Evolutionary conservation across 2,797 vertebrate genomes (phyloP), one percentile per base, ranked within the genome.

Genomic region (Podarcis siculus): DNA sequence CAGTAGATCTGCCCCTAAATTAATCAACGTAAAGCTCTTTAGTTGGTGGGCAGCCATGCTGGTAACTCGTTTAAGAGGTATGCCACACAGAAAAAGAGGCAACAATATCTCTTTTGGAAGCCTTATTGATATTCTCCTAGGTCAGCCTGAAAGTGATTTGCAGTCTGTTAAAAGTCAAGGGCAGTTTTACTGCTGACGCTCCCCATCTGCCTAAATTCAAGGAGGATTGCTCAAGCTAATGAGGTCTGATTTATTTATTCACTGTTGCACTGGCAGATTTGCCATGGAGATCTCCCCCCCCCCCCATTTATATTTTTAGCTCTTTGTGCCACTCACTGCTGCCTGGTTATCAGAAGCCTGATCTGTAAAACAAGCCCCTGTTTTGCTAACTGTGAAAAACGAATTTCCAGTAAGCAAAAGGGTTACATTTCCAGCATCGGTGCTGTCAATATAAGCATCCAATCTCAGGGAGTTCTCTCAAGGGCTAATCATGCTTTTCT

Each of bases 341-440:
- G 75, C 27, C 75, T 79, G 66, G 35, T 86, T 86, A 81, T 89
- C 88, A 89, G 84, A 86, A 69, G 83, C 83, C 72, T 55, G 79
- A 81, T 82, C 79, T 76, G 71, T 80, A 55, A 67, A 89, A 76
- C 78, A 49, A 69, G 61, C 66, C 61, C 72, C 19, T 86, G 71
- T 86, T 89, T 86, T 86, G 88, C 61, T 89, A 66, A 89, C 55
- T 71, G 67, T 89, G 83, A 85, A 85, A 75, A 80, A 85, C n/a
- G 2, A 73, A 69, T 81, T 85, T 69, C 69, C 78, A 66, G 39
- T 67, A 89, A 6, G 76, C 78, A 66, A 75, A 80, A 39, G 23
- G 35, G 71, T 66, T 37, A 17, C 39, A 37, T 66, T 89, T 81
- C 78, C 78, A 89, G 58, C 27, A 39, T 67, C 66, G 81, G 83